Percentiles rank a stretch among this genome's conserved stretches.
Evolutionary conservation across 2,888 invertebrate species (phyloP).

Genomic region (Uloborus plumipes): DNA sequence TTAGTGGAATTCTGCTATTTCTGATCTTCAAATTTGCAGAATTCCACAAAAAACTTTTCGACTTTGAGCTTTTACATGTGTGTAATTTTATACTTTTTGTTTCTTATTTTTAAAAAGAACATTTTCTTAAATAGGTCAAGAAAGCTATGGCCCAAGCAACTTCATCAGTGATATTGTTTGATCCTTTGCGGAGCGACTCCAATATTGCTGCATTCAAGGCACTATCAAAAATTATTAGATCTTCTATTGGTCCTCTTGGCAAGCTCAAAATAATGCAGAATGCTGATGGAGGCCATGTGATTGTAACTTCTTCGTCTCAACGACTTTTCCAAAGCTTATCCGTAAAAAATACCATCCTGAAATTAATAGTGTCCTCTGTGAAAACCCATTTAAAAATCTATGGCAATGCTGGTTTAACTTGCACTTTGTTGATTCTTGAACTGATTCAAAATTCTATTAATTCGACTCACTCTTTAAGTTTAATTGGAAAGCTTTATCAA

Average conservation of each 20-base stretch:
- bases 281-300: slow-evolving; percentile 16
- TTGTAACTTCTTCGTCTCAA: slow-evolving; percentile 36
- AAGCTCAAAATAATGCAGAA: slow-evolving; percentile 25
- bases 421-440: slow-evolving; percentile 15
- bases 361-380: slow-evolving; percentile 29
- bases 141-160: not conserved
- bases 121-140: too few relatives aligned
- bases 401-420: slow-evolving; percentile 25
- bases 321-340: slow-evolving; percentile 21
- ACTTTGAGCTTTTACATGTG: too few relatives aligned
- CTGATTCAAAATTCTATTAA: slow-evolving; percentile 11
- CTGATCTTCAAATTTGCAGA: too few relatives aligned
- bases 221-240: slow-evolving; percentile 5
- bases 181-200: slow-evolving; percentile 19
- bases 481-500: slow-evolving; percentile 18
- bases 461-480: not conserved
- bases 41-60: too few relatives aligned
- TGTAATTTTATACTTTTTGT: too few relatives aligned
- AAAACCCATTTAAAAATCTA: slow-evolving; percentile 25
- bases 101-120: not conserved
- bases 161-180: slow-evolving; percentile 5
- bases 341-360: slow-evolving; percentile 15
- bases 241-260: slow-evolving; percentile 35
- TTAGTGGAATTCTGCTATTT: too few relatives aligned
- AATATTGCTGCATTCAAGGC: slow-evolving; percentile 9